Percentiles rank a stretch among this genome's conserved stretches.
Evolutionary conservation across 2,888 invertebrate species (phyloP).

Genomic region (Xestia xanthographa): DNA sequence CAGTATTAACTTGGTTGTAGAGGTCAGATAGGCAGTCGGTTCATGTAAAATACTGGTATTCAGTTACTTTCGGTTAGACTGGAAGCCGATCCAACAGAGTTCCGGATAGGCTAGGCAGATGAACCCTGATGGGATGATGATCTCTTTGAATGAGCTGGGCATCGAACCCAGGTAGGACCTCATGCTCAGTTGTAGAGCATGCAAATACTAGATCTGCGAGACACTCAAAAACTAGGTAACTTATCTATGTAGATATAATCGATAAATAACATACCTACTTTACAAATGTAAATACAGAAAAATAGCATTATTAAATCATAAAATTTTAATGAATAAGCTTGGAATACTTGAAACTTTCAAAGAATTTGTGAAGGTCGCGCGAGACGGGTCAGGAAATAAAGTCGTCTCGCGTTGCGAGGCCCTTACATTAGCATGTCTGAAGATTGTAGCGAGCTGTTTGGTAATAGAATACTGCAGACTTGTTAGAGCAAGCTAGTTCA

Average conservation of each 20-base stretch:
- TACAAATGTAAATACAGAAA: conserved; percentile 1
- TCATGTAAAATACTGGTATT: background rate
- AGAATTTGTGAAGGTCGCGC: conserved; percentile 23
- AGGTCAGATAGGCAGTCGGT: background rate
- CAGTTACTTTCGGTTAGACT: background rate
- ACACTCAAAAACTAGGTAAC: background rate
- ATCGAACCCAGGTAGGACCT: background rate
- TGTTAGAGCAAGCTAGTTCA: background rate
- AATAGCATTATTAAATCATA: conserved; percentile 5
- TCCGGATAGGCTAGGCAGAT: background rate
- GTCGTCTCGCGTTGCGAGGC: conserved; percentile 1
- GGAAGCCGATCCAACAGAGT: background rate
- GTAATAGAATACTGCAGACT: background rate
- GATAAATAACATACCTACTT: background rate
- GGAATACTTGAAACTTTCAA: background rate
- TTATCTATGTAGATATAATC: background rate
- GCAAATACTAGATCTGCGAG: background rate
- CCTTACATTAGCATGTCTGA: conserved; percentile 41
- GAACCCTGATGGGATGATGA: too few relatives aligned
- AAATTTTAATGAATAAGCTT: background rate
- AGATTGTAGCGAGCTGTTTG: background rate
- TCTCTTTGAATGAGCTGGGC: background rate
- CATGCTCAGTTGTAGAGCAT: background rate
- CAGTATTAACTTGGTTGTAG: background rate
- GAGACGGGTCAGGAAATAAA: conserved; percentile 21